phyloP scores from a whole-genome alignment of 2,888 invertebrate species.

The Dysmachus trigonus region DNA sequence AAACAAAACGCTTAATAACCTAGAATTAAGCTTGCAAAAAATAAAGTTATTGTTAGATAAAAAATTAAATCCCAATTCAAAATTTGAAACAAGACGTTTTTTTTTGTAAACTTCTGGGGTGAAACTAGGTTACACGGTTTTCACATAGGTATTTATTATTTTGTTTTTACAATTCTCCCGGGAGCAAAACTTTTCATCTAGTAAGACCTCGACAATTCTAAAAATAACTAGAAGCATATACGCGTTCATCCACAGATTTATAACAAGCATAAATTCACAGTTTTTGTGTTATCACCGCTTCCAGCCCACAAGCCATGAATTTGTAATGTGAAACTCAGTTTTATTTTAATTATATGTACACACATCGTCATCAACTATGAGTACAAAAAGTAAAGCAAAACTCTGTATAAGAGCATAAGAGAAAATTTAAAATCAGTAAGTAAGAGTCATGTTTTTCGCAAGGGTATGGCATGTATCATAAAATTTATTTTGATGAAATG shows the following conservation, averaged over 20 bases:
- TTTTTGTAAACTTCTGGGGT: no score
- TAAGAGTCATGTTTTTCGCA: constrained; percentile 23
- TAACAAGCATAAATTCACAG: constrained; percentile 9
- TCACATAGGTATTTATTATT: background rate
- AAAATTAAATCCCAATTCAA: no score
- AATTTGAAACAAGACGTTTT: no score
- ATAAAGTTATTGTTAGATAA: no score
- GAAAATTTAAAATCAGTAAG: constrained; percentile 13
- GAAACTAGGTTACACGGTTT: background rate
- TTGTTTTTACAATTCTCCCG: no score
- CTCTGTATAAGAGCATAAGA: background rate
- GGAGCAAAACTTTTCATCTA: no score
- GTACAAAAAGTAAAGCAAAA: background rate
- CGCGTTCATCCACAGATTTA: background rate
- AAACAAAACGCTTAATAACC: no score
- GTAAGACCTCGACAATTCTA: background rate
- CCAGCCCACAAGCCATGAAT: constrained; percentile 12
- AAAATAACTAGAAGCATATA: background rate
- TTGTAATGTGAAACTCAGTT: constrained; percentile 12
- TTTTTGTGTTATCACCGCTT: constrained; percentile 15
- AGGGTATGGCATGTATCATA: constrained; percentile 10
- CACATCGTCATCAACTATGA: background rate
- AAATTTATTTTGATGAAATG: constrained; percentile 27
- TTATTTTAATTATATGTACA: background rate
- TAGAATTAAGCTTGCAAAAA: no score